Conservation (phyloP, 2,113 vertebrate genomes). For the Ptilonorhynchus violaceus region DNA sequence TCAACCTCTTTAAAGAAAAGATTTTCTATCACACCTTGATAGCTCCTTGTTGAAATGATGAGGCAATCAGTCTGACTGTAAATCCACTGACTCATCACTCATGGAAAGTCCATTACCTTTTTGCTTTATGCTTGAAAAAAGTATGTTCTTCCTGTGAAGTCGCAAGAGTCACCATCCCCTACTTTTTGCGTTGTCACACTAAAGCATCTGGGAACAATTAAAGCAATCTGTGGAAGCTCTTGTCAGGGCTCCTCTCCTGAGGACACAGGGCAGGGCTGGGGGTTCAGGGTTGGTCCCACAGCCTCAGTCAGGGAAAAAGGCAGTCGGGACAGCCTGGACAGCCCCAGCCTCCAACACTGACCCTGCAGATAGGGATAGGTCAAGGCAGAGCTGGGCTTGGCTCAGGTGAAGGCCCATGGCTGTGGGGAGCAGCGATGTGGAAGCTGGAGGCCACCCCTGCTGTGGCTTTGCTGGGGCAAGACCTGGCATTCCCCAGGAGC, state of each 20-base stretch:
- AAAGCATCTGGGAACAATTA: background rate
- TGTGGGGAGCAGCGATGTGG: background rate
- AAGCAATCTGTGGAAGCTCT: background rate
- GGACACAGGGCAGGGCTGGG: background rate
- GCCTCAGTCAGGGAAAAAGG: background rate
- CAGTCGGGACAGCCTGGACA: fast-evolving
- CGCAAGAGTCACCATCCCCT: background rate
- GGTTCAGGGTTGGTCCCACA: background rate
- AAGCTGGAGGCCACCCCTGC: background rate
- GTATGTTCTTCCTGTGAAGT: background rate
- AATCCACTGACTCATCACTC: background rate
- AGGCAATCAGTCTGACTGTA: background rate
- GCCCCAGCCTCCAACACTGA: fast-evolving
- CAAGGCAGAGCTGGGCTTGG: background rate
- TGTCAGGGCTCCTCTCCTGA: fast-evolving
- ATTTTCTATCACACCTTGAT: background rate
- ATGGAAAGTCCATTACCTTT: background rate
- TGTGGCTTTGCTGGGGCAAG: background rate
- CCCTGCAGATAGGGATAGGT: background rate
- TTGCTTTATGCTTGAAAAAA: background rate
- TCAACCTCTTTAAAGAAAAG: background rate
- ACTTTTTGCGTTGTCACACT: background rate
- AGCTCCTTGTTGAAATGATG: background rate
- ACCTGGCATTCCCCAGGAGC: fast-evolving
- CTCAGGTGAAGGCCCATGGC: fast-evolving